Evolutionary conservation across 2,888 invertebrate species (phyloP).

Genomic region (Spisula solida): DNA sequence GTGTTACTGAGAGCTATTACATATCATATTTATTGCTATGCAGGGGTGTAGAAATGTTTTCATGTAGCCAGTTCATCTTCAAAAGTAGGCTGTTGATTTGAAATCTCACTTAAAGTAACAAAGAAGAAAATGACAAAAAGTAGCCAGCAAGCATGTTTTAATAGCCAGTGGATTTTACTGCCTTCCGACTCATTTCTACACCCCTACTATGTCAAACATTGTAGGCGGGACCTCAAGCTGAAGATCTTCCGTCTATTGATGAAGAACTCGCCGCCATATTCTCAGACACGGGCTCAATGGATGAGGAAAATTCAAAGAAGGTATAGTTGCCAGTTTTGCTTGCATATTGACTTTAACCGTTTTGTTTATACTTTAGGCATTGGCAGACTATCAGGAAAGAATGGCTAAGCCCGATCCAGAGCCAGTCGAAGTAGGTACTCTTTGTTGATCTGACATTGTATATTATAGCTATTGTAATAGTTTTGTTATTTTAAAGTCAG

Average conservation of each 20-base stretch:
- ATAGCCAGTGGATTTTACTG: too few species aligned
- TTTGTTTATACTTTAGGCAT: constrained; percentile 63
- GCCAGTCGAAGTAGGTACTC: constrained; percentile 57
- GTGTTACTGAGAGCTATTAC: neutral
- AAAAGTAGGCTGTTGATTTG: too few species aligned
- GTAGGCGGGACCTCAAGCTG: constrained; percentile 61
- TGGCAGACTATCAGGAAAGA: constrained; percentile 57
- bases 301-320: constrained; percentile 43
- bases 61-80: too few species aligned
- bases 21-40: constrained; percentile 18
- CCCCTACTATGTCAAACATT: constrained; percentile 32
- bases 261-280: constrained; percentile 86
- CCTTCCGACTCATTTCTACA: too few species aligned
- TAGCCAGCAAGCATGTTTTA: too few species aligned
- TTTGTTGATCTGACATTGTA: constrained; percentile 40
- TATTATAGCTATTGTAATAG: constrained; percentile 2
- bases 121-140: too few species aligned
- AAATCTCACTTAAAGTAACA: too few species aligned
- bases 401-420: constrained; percentile 53
- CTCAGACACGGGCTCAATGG: constrained; percentile 72
- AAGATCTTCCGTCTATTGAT: constrained; percentile 85
- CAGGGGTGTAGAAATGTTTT: too few species aligned
- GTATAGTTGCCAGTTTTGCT: constrained; percentile 48
- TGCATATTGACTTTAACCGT: constrained; percentile 33
- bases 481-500: neutral